Evolutionary conservation across 2,113 vertebrate species (phyloP).

Genomic region (Alaudala cheleensis): DNA sequence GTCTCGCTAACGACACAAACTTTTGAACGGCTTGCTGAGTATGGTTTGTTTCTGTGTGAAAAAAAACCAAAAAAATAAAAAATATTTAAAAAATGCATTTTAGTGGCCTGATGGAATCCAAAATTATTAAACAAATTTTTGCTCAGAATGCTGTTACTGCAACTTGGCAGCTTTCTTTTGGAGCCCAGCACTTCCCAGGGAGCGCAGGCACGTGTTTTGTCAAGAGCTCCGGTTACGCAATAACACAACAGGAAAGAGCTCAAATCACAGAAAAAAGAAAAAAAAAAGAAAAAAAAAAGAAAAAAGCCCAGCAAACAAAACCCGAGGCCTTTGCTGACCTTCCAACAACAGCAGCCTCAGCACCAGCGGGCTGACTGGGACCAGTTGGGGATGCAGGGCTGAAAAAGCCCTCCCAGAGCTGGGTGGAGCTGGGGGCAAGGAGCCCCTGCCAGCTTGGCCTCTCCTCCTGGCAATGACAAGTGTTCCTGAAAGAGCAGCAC

Average conservation of each 20-base stretch:
- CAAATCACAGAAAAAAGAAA: background rate
- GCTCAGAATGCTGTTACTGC: background rate
- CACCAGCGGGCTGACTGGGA: background rate
- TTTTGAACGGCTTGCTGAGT: background rate
- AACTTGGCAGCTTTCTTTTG: background rate
- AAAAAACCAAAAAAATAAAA: background rate
- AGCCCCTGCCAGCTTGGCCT: background rate
- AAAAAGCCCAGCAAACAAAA: background rate
- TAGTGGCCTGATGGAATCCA: background rate
- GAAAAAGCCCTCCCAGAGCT: background rate
- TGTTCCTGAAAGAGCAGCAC: background rate
- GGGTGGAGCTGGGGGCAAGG: background rate
- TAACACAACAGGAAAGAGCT: background rate
- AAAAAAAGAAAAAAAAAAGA: background rate
- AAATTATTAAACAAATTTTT: background rate
- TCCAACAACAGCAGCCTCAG: background rate
- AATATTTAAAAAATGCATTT: background rate
- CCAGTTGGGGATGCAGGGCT: background rate
- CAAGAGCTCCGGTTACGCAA: background rate
- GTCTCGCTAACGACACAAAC: background rate
- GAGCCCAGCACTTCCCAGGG: background rate
- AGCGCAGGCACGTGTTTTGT: background rate
- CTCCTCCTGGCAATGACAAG: background rate
- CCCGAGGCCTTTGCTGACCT: background rate
- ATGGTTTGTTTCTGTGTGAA: background rate